Evolutionary conservation across 2,888 invertebrate species (phyloP), one percentile per base, ranked within the genome.

Genomic region (Sphaerophoria taeniata): DNA sequence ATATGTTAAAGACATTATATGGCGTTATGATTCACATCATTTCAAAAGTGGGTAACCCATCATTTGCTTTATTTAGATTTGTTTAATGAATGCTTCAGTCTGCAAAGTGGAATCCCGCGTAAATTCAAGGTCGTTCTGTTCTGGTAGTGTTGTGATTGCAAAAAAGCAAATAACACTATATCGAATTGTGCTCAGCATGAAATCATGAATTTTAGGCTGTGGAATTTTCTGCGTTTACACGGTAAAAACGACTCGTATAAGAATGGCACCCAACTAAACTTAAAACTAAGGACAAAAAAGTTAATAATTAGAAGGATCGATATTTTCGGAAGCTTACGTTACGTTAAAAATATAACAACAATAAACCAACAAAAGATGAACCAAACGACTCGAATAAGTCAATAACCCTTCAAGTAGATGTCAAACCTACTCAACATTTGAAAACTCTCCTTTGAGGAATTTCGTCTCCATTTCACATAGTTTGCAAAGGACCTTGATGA

Each of bases 401-500:
- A 49, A 49, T 65, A 65, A 3, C 33, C 47, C 16, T 33, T 34
- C 14, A 34, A 14, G 14, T 0, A 3, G 47, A 16, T n/a, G 16
- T 31, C 33, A 51, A 36, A 65, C 60, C 69, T 47, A 36, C n/a
- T n/a, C n/a, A 4, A 61, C 58, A 47, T 11, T 51, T 49, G 60
- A 51, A 58, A 16, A 79, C 16, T 49, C 4, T 55, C n/a, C 34
- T 16, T 49, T 43, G 61, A 70, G 9, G 47, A 56, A 71, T 51
- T 47, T 24, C 45, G 43, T 24, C 34, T 53, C 63, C 43, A 72
- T 76, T 31, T 56, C 43, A 74, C 63, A 78, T 72, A 53, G 43
- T 67, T 74, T 53, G 36, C 45, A 39, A 78, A 53, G 47, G 73
- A 78, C 69, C 83, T 70, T 78, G 70, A 70, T 63, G 70, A 74